Conservation (phyloP, 2,888 invertebrate species). For the Parthenolecanium corni region DNA sequence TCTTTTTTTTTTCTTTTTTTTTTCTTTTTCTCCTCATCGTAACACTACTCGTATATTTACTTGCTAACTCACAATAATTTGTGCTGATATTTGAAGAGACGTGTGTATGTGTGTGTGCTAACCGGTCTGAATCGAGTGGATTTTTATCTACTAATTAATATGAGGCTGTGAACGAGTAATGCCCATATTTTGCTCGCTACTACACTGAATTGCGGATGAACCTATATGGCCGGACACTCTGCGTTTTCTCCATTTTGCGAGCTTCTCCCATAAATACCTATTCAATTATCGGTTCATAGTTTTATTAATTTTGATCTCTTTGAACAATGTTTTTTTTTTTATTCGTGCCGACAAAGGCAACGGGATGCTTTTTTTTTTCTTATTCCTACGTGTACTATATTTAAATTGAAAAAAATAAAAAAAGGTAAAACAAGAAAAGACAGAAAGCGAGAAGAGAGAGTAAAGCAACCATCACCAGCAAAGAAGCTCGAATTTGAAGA, state of each 20-base stretch:
- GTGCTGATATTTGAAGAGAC: constrained; percentile 9
- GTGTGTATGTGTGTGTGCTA: too few relatives aligned
- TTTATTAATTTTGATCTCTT: constrained; percentile 12
- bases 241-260: constrained; percentile 17
- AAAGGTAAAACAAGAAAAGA: background rate
- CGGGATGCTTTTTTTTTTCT: background rate
- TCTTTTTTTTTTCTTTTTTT: too few relatives aligned
- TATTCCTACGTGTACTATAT: background rate
- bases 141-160: constrained; percentile 5
- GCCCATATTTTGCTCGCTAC: constrained; percentile 9
- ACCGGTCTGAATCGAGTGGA: constrained; percentile 19
- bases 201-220: constrained; percentile 7
- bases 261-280: constrained; percentile 20
- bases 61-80: constrained; percentile 24
- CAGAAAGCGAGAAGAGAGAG: background rate
- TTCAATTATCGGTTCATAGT: constrained; percentile 22
- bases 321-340: background rate
- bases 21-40: background rate
- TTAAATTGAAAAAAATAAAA: background rate
- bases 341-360: constrained; percentile 2
- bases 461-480: background rate
- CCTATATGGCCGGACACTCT: background rate
- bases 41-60: constrained; percentile 8
- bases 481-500: background rate
- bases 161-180: constrained; percentile 13